Base-by-base conservation (phyloP, 1,140 invertebrate species). In the Lanistes nyassanus region DNA sequence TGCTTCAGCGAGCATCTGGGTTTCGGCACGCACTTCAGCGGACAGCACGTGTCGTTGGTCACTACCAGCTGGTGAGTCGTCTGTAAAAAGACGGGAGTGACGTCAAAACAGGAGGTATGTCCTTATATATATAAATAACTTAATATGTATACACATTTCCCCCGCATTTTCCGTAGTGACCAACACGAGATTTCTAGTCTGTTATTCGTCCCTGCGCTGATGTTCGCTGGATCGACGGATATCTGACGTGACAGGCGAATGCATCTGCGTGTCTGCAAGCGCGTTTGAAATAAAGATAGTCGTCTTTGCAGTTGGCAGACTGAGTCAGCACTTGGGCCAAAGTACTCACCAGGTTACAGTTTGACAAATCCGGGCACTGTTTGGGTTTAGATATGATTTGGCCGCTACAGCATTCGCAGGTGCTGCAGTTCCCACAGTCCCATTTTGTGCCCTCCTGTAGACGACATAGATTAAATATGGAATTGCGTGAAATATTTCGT, bases 321-420 rank as follows among this genome's bases (percentile, higher is more conserved):
- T 26, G 11, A 11, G 11, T 26, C 1, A 4, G 23, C 13, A 9
- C 11, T 60, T n/a, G 11, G n/a, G 29, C 9, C 7, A 31, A 3
- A 23, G 11, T 21, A 72, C 70, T 4, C 37, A 72, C 70, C 70
- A 72, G 23, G 29, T 72, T 42, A 13, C 70, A 72, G 3, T 72
- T n/a, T 6, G 19, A 3, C 34, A 72, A 21, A 36, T 72, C 56
- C 3, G 70, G 34, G n/a, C 70, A 72, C 21, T 60, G 36, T 26
- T 72, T 58, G 23, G 34, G 70, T 39, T 36, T 29, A 31, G 55
- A 5, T 36, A 72, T 23, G 31, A 62, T 42, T 9, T 16, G 26
- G 0, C 70, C 70, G 36, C 55, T 13, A 34, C 70, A 72, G 37
- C 70, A 72, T 6, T 29, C 7, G 37, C 70, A 72, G 9, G n/a